Evolutionary conservation across 2,888 invertebrate genomes (phyloP), one percentile per base, ranked within the genome.

Genomic region (Drosophila sordidula): DNA sequence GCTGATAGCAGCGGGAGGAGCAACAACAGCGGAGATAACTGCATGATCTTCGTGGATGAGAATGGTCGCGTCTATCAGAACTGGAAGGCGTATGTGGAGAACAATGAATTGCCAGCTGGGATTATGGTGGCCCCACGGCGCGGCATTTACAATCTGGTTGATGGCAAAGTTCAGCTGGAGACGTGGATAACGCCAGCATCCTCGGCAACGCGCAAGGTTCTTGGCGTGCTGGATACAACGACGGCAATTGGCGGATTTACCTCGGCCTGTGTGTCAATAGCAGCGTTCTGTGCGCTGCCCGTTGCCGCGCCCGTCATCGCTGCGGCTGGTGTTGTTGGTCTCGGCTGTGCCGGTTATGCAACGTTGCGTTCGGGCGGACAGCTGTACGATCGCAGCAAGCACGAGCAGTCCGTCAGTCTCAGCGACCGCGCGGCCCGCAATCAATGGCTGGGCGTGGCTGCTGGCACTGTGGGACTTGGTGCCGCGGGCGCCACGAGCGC

Each of bases 91-190:
- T 94, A 92, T 80, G 71, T 93, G 32, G 57, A 77, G 1, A 87
- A 91, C 11, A 94, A 94, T 83, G 91, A 92, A 56, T 86, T 93
- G 29, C 92, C 92, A 0, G 75, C 90, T 54, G 93, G 93, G 26
- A 77, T 90, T 12, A 92, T 94, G 91, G 86, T 93, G 46, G 89
- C 93, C 0, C 94, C 94, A 0, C 59, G 70, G 4, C 81, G 91
- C 16, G 94, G 94, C 4, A 58, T 90, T 44, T 93, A 92, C 56
- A 78, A 74, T 36, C 64, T 85, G 0, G 52, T 4, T 5, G n/a
- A 78, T 16, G 56, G 57, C 1, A 2, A 45, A 4, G 89, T 91
- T 1, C 49, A 71, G 3, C 66, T 92, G 63, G 86, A 88, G 25
- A 47, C 72, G 4, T 80, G 72, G 61, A 1, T 50, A 16, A 91